Evolutionary conservation across 1,140 invertebrate species (phyloP), one percentile per base, ranked within the genome.

Genomic region (Caenorhabditis latens): DNA sequence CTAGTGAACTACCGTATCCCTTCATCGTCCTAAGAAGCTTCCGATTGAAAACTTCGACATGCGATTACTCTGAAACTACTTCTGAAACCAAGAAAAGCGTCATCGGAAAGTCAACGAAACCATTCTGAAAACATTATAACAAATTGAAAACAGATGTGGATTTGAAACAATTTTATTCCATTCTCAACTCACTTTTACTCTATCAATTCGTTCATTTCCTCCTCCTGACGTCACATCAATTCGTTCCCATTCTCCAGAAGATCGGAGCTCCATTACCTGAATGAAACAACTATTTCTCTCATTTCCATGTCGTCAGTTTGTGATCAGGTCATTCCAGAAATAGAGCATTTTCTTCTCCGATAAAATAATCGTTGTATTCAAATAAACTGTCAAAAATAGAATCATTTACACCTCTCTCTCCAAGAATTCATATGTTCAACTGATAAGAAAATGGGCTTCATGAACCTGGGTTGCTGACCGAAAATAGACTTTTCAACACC

Each of bases 181-280:
- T 24, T 19, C 9, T 46, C n/a, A 5, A 79, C 46, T n/a, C 53
- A 42, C 21, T n/a, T 24, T 71, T 14, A n/a, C 14, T 19, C n/a
- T 79, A 2, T 53, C n/a, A 8, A 14, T 19, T 79, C 40, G 32
- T 32, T 32, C 32, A 32, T 32, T 48, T 48, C 14, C n/a, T 48
- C 14, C n/a, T 24, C 13, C 11, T 14, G 50, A 53, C 50, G 43
- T 42, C 32, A 79, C 14, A 50, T 50, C 46, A 53, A 79, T 42
- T 48, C n/a, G 71, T 50, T 79, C 46, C 71, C 71, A 79, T 79
- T 79, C 71, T 24, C 71, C 71, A 79, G 71, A 79, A 24, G 71
- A n/a, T 21, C 46, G 13, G 13, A 79, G 71, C 71, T 50, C 71
- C 71, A 79, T 79, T 14, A 79, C 71, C 71, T 63, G 61, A 32